These are phyloP conservation scores for Brachynemurus nebulosus DNA, from an alignment of 2,888 invertebrate species.

Conservation along the genomic window DNA sequence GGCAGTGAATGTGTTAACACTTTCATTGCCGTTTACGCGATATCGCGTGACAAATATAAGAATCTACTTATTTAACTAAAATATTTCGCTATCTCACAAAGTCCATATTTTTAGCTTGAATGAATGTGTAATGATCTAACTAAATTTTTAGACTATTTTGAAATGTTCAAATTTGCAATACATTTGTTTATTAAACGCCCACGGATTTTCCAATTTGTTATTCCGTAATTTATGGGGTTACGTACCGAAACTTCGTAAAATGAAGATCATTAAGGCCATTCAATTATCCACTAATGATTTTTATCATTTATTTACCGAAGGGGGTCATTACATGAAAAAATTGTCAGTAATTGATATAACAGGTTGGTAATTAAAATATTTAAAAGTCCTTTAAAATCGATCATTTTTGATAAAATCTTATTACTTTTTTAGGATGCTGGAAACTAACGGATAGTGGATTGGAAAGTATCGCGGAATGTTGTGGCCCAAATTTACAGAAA, in stretches of 20 bases:
- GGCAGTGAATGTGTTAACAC: no score
- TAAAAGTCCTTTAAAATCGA: no score
- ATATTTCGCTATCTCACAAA: no score
- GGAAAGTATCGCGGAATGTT: slow-evolving; percentile 3
- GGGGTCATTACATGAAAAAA: slow-evolving; percentile 5
- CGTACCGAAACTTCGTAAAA: background rate
- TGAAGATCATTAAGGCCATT: slow-evolving; percentile 3
- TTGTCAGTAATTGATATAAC: slow-evolving; percentile 1
- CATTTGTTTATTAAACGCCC: slow-evolving; percentile 3
- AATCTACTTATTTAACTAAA: no score
- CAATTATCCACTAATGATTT: slow-evolving; percentile 1
- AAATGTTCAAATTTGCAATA: slow-evolving; percentile 2
- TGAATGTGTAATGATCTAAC: no score
- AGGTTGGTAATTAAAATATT: slow-evolving; percentile 1
- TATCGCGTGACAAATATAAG: no score
- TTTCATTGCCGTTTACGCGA: no score
- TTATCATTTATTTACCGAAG: slow-evolving; percentile 5
- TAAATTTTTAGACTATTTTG: slow-evolving; percentile 4
- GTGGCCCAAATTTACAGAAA: slow-evolving; percentile 2
- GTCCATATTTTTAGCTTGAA: no score
- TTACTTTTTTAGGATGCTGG: slow-evolving; percentile 4
- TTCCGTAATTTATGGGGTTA: slow-evolving; percentile 4
- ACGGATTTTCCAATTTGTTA: background rate
- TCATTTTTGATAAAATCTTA: background rate
- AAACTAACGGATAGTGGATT: slow-evolving; percentile 4